Percentiles rank a stretch among this genome's conserved stretches.
phyloP scores from a whole-genome alignment of 2,888 invertebrate genomes.

The Scaptomyza reducta region DNA sequence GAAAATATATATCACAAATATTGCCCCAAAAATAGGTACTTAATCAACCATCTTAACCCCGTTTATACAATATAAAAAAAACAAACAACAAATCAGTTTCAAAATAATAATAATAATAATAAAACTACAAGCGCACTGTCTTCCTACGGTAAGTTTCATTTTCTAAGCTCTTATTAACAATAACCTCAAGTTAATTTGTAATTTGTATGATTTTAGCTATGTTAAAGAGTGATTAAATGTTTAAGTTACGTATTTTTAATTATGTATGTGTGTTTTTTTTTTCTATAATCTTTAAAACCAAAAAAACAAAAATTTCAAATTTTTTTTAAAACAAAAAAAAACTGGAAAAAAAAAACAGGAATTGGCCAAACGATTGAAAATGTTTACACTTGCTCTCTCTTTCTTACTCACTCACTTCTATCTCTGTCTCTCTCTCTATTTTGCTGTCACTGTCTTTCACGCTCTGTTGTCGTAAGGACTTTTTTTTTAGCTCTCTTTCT shows the following conservation, averaged over 20 bases:
- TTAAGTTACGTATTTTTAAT: constrained; percentile 61
- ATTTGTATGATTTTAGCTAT: constrained; percentile 39
- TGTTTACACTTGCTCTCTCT: constrained; percentile 57
- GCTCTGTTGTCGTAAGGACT: constrained; percentile 28
- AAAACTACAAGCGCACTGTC: constrained; percentile 68
- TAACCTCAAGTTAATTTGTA: constrained; percentile 44
- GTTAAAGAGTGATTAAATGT: constrained; percentile 35
- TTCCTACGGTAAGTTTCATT: constrained; percentile 69
- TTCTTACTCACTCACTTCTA: constrained; percentile 35
- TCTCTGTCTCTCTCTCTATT: constrained; percentile 28
- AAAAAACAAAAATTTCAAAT: constrained; percentile 58
- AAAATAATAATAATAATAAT: constrained; percentile 32
- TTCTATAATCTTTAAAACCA: constrained; percentile 22
- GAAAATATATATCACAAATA: constrained; percentile 9
- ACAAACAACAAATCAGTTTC: constrained; percentile 15
- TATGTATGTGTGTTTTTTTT: constrained; percentile 57
- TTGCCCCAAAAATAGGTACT: constrained; percentile 60
- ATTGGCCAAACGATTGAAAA: constrained; percentile 82
- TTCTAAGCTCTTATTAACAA: constrained; percentile 71
- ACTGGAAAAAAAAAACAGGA: constrained; percentile 75
- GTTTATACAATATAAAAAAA: constrained; percentile 22
- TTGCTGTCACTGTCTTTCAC: constrained; percentile 48
- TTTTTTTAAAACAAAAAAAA: constrained; percentile 50
- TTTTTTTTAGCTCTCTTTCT: constrained; percentile 23
- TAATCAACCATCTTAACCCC: constrained; percentile 45